Percentiles rank a stretch among this genome's conserved stretches.
Conservation (phyloP, 2,797 vertebrate species). For the Fringilla coelebs region DNA sequence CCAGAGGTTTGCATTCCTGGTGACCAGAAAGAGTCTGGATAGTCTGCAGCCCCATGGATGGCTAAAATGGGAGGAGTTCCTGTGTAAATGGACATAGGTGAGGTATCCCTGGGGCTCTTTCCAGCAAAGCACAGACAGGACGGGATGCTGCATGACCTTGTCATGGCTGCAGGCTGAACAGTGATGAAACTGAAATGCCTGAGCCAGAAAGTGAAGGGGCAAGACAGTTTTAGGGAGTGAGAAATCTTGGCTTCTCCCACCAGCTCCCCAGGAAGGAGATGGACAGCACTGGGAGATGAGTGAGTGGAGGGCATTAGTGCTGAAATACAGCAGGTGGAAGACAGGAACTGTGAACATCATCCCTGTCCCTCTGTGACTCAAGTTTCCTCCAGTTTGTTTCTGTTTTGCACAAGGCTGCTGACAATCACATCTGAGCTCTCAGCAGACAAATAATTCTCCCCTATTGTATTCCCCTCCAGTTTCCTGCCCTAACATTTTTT, state of each 20-base stretch:
- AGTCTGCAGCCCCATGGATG: not conserved
- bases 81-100: rapidly evolving
- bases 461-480: not conserved
- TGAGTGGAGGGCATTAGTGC: rapidly evolving
- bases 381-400: not conserved
- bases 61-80: not conserved
- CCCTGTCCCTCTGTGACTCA: not conserved
- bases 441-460: not conserved
- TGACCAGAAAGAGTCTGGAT: not conserved
- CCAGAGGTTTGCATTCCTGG: not conserved
- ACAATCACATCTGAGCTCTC: not conserved
- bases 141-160: rapidly evolving
- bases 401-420: not conserved
- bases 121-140: rapidly evolving
- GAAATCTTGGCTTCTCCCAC: rapidly evolving
- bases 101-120: not conserved
- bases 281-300: rapidly evolving
- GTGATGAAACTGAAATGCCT: rapidly evolving
- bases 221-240: not conserved
- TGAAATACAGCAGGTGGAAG: not conserved
- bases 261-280: not conserved
- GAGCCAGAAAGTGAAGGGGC: not conserved
- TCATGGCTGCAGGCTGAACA: not conserved
- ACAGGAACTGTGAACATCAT: rapidly evolving
- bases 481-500: not conserved